Base-by-base conservation (phyloP, 1,140 invertebrate species). In the Potamilus streckersoni region DNA sequence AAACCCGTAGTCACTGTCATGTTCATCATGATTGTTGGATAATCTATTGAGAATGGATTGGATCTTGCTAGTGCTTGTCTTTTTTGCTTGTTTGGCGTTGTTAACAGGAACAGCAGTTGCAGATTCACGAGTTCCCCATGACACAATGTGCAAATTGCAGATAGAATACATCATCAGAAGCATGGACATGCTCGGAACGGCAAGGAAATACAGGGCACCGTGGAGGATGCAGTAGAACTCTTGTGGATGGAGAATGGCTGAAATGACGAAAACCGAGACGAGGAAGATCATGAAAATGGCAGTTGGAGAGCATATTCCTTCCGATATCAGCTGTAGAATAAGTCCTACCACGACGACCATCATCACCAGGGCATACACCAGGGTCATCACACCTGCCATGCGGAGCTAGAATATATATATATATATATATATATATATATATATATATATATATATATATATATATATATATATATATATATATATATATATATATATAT, bases 111-210 rank as follows among this genome's bases (percentile, higher is more conserved):
- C 71, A n/a, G 78, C 79, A 6, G 78, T 74, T 4, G 82, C 79
- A 19, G 75, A 74, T 74, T 83, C 96, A 75, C 96, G 90, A 0
- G 96, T 98, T 38, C 96, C 96, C 96, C 96, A 98, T 1, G 93
- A 94, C 0, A 97, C 94, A 80, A 95, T 94, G 87, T 98, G 96
- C 86, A 98, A 91, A 86, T 98, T 98, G 84, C 96, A 96, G 0
- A 97, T 91, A 0, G 96, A 96, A 85, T 96, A 98, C 65, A 98
- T 95, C 64, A 96, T 95, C n/a, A 98, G 92, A 74, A 98, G 90
- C 92, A 98, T 93, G 84, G 97, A 97, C 96, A 97, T 97, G 78
- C 95, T 95, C 0, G 97, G 97, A 64, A 98, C 95, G 14, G 95
- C 95, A n/a, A 98, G 92, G 86, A 96, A 97, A 87, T 98, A 98